A percentile compares a stretch with the other conserved stretches of the same genome.
Evolutionary conservation across 2,113 vertebrate genomes (phyloP).

Genomic region (Bos javanicus): DNA sequence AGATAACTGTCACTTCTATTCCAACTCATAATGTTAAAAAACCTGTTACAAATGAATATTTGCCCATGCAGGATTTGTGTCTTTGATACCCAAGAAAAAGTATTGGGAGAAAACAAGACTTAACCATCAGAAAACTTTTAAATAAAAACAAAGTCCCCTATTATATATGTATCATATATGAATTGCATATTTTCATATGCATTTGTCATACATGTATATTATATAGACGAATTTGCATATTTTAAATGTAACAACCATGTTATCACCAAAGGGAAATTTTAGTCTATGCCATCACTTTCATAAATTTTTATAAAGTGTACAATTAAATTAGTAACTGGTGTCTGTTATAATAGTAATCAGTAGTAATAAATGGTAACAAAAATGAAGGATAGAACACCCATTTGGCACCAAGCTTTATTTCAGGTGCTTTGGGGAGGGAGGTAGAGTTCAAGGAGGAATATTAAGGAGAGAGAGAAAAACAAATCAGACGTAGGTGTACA

Average conservation of each 20-base stretch:
- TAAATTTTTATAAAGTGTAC: not conserved
- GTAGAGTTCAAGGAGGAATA: not conserved
- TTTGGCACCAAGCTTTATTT: not conserved
- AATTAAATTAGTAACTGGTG: not conserved
- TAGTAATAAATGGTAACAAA: not conserved
- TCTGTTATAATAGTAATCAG: not conserved
- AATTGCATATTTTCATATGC: not conserved
- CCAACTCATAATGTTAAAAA: not conserved
- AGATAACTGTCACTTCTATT: not conserved
- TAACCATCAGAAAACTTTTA: not conserved
- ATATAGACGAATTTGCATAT: not conserved
- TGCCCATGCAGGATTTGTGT: not conserved
- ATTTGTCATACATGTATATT: not conserved
- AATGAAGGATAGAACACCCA: not conserved
- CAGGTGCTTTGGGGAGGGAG: not conserved
- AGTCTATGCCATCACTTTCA: not conserved
- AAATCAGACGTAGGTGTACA: constrained; percentile 18
- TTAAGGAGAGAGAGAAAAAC: constrained; percentile 16
- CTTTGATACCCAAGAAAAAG: not conserved
- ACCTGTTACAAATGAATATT: not conserved
- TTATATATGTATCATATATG: not conserved
- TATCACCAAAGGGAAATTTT: not conserved
- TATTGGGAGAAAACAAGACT: not conserved
- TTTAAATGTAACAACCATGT: not conserved
- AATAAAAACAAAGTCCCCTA: not conserved